Base-by-base conservation (phyloP, 2,888 invertebrate genomes). In the Agonopterix alstromeriana region DNA sequence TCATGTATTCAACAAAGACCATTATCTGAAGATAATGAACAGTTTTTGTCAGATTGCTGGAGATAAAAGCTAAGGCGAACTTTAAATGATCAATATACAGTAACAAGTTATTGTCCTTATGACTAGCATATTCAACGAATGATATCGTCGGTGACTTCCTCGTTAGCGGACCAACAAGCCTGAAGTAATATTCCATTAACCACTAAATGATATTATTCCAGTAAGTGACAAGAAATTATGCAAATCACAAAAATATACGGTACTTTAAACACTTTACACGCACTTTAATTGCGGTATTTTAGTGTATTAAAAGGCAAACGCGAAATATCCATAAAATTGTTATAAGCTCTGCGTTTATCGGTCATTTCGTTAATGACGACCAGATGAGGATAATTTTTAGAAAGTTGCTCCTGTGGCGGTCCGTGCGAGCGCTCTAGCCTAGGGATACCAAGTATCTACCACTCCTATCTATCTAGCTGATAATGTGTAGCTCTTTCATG, bases 221-320 rank as follows among this genome's bases (percentile, higher is more conserved):
- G 51, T 53, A 60, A 68, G 60, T 63, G 58, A 66, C 62, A 62
- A 58, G 58, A 63, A 65, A 70, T 73, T 73, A 75, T 70, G 73
- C 58, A 67, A 70, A 72, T 67, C 57, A 56, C 51, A 47, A 60
- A 61, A 63, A 64, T 63, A 60, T 64, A 67, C 63, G 61, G 62
- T 57, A 60, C 57, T 67, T 67, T 60, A 55, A 63, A 66, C 67
- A 70, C 59, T 65, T 68, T 62, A 63, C 55, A 59, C 55, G 55
- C 53, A 48, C 53, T 65, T 63, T 65, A 58, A 71, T 70, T 64
- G 58, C 62, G 54, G 51, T 55, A 53, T 60, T 60, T 59, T 55
- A 55, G 50, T 27, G 50, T 50, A 56, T 60, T 59, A 63, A 60
- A 27, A 57, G 48, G 48, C 53, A 45, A 48, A 58, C 47, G 53